These are phyloP conservation scores for Tetheella fluctuosa DNA, from an alignment of 2,888 invertebrate genomes.

Conservation along the genomic window DNA sequence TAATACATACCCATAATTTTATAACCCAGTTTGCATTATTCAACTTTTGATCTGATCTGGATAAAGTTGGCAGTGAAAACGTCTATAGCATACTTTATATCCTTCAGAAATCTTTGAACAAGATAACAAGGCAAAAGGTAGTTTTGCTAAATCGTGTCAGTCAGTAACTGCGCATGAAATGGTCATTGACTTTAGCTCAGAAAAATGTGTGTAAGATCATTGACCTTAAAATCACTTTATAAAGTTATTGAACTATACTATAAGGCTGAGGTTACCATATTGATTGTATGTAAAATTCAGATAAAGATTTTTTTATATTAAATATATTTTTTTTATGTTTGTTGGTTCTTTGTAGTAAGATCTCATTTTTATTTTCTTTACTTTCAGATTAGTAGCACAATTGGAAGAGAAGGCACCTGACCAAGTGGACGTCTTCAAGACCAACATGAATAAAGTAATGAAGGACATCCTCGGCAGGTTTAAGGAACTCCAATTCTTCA, in stretches of 20 bases:
- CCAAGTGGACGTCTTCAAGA: constrained; percentile 94
- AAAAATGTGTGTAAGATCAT: background rate
- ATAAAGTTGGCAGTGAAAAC: too few species aligned
- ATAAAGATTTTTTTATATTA: too few species aligned
- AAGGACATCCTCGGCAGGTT: constrained; percentile 95
- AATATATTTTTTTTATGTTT: too few species aligned
- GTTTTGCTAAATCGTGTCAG: too few species aligned
- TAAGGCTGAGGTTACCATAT: too few species aligned
- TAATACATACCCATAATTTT: too few species aligned
- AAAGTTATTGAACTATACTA: too few species aligned
- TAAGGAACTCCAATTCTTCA: constrained; percentile 96
- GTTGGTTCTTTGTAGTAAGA: too few species aligned
- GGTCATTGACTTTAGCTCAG: background rate
- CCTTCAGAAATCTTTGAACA: background rate
- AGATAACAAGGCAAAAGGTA: background rate
- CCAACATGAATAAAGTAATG: constrained; percentile 96
- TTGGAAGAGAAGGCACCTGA: constrained; percentile 92
- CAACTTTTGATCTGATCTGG: constrained; percentile 8
- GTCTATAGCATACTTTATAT: too few species aligned
- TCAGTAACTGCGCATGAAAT: background rate
- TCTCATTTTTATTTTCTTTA: constrained; percentile 24
- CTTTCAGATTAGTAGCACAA: constrained; percentile 89
- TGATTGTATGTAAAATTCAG: too few species aligned
- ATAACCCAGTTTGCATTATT: too few species aligned
- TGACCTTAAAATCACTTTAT: background rate